These are phyloP conservation scores for Thereva nobilitata DNA, from an alignment of 2,888 invertebrate species.

Conservation along the genomic window DNA sequence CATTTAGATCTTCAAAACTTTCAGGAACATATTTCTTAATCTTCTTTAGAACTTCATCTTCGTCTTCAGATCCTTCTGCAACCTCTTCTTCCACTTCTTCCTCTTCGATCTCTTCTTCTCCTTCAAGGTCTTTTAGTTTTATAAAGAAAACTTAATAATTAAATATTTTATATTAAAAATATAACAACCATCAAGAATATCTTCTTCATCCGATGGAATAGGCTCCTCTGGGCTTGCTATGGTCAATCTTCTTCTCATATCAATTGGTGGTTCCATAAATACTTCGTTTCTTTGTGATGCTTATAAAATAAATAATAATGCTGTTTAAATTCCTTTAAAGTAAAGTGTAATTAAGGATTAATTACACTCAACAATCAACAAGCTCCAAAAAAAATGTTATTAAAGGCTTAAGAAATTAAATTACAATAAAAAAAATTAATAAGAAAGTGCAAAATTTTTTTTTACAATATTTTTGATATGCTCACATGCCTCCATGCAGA, in stretches of 20 bases:
- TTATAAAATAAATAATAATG: slow-evolving; percentile 6
- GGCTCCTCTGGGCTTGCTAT: slow-evolving; percentile 53
- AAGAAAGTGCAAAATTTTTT: slow-evolving; percentile 35
- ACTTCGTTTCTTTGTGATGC: slow-evolving; percentile 43
- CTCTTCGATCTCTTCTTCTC: slow-evolving; percentile 45
- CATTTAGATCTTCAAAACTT: slow-evolving; percentile 54
- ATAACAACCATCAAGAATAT: slow-evolving; percentile 50
- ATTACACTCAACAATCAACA: slow-evolving; percentile 20
- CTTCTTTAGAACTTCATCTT: slow-evolving; percentile 38
- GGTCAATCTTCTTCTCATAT: slow-evolving; percentile 54
- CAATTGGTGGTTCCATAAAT: slow-evolving; percentile 44
- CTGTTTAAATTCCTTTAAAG: neutral
- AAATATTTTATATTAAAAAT: neutral
- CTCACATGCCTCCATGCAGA: slow-evolving; percentile 31
- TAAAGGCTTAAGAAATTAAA: slow-evolving; percentile 1
- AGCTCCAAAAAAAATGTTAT: slow-evolving; percentile 19
- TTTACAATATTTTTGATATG: slow-evolving; percentile 4
- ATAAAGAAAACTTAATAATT: slow-evolving; percentile 13
- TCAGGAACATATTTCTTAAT: slow-evolving; percentile 48
- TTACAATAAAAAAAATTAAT: slow-evolving; percentile 16
- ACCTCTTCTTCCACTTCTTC: slow-evolving; percentile 57
- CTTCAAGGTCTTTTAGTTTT: slow-evolving; percentile 26
- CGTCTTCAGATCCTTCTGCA: slow-evolving; percentile 44
- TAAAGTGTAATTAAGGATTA: slow-evolving; percentile 7
- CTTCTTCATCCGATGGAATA: slow-evolving; percentile 49